Percentiles rank a stretch among this genome's conserved stretches.
Conservation (phyloP, 2,888 invertebrate genomes). For the Nomada fabriciana region DNA sequence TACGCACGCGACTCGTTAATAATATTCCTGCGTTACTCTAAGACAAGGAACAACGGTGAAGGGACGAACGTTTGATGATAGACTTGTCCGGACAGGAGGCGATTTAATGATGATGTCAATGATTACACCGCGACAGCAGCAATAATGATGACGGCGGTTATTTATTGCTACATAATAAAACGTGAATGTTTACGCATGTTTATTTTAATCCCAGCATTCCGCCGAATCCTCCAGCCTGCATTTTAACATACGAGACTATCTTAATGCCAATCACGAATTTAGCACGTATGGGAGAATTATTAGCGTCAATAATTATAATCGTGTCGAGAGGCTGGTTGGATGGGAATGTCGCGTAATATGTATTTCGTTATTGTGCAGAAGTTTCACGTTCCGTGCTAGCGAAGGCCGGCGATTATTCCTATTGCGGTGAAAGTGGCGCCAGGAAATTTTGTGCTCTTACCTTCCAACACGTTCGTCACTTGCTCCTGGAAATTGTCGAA, state of each 20-base stretch:
- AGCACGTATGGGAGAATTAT: background rate
- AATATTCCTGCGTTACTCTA: too few species aligned
- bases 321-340: background rate
- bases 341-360: background rate
- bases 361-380: background rate
- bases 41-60: background rate
- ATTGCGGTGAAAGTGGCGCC: background rate
- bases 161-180: constrained; percentile 10
- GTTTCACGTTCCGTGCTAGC: background rate
- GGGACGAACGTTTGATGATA: background rate
- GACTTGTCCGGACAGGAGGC: background rate
- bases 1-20: too few species aligned
- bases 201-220: constrained; percentile 5
- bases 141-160: background rate
- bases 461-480: constrained; percentile 97
- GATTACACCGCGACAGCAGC: background rate
- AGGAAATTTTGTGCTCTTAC: constrained; percentile 83
- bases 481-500: constrained; percentile 97
- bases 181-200: constrained; percentile 9
- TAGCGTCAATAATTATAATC: background rate
- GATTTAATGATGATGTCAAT: constrained; percentile 18
- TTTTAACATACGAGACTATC: background rate
- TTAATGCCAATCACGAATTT: background rate
- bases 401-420: constrained; percentile 4
- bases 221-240: background rate